Conservation (phyloP, 2,797 vertebrate genomes). For the Clarias pachynema region DNA sequence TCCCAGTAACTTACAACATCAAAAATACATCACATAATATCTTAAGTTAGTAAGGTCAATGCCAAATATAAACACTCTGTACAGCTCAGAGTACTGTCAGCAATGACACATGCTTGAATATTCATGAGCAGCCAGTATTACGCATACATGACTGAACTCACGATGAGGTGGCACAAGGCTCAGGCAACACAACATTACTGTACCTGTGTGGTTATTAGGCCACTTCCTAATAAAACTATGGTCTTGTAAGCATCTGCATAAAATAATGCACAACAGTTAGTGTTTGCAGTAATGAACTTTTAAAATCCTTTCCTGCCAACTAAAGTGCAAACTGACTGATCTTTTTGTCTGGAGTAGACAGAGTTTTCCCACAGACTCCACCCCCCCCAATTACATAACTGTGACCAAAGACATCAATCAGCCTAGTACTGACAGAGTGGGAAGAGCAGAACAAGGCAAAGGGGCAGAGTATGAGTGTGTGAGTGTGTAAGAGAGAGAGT, state of each 20-base stretch:
- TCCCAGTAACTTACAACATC: background rate
- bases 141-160: background rate
- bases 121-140: background rate
- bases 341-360: background rate
- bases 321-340: constrained; percentile 10
- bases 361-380: background rate
- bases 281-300: constrained; percentile 28
- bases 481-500: background rate
- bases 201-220: background rate
- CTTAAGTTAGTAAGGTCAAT: background rate
- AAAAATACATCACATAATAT: background rate
- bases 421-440: constrained; percentile 13
- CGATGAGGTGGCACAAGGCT: background rate
- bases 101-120: background rate
- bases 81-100: background rate
- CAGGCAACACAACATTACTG: background rate
- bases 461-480: background rate
- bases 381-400: constrained; percentile 8
- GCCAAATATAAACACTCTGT: background rate
- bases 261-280: constrained; percentile 57
- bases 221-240: background rate
- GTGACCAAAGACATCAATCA: constrained; percentile 37
- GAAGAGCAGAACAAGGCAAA: constrained; percentile 7
- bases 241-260: constrained; percentile 57
- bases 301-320: constrained; percentile 9